These are phyloP conservation scores for Drosophila affinis DNA, from an alignment of 2,888 invertebrate species.

Conservation along the genomic window DNA sequence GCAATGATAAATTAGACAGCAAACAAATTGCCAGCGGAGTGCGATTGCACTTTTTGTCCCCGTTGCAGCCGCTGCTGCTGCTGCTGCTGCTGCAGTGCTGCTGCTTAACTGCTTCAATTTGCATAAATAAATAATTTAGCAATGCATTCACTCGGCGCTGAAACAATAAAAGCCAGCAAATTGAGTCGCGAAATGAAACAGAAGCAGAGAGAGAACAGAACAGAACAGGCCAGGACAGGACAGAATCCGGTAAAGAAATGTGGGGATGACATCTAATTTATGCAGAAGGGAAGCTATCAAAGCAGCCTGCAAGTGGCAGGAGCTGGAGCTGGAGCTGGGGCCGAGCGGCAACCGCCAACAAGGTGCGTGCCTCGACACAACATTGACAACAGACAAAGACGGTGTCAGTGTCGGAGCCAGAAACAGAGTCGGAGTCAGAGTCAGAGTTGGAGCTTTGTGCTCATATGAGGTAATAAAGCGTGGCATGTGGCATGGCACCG, in stretches of 20 bases:
- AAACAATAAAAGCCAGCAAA: constrained; percentile 72
- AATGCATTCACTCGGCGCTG: constrained; percentile 45
- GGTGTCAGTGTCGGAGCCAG: constrained; percentile 4
- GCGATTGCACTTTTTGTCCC: constrained; percentile 55
- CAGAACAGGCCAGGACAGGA: constrained; percentile 1
- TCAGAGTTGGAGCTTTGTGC: constrained; percentile 26
- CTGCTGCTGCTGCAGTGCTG: constrained; percentile 24
- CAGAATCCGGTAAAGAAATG: constrained; percentile 25
- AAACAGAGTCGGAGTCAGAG: constrained; percentile 3
- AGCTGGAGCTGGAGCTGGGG: background rate
- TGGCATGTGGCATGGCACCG: constrained; percentile 16
- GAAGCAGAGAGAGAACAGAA: constrained; percentile 21
- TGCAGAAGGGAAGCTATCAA: constrained; percentile 51
- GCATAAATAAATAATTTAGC: constrained; percentile 79
- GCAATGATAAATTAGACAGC: constrained; percentile 66
- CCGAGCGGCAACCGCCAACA: constrained; percentile 10
- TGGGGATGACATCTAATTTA: constrained; percentile 64
- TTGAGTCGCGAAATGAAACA: constrained; percentile 64
- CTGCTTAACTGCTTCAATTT: constrained; percentile 75
- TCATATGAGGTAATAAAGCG: constrained; percentile 41
- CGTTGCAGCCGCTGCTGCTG: constrained; percentile 20
- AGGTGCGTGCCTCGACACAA: constrained; percentile 46
- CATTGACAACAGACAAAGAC: constrained; percentile 22
- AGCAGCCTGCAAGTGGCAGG: constrained; percentile 6
- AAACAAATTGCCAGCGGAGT: constrained; percentile 28